A percentile compares a stretch with the other conserved stretches of the same genome.
phyloP scores from a whole-genome alignment of 2,888 invertebrate species.

The Pyrgus malvae region DNA sequence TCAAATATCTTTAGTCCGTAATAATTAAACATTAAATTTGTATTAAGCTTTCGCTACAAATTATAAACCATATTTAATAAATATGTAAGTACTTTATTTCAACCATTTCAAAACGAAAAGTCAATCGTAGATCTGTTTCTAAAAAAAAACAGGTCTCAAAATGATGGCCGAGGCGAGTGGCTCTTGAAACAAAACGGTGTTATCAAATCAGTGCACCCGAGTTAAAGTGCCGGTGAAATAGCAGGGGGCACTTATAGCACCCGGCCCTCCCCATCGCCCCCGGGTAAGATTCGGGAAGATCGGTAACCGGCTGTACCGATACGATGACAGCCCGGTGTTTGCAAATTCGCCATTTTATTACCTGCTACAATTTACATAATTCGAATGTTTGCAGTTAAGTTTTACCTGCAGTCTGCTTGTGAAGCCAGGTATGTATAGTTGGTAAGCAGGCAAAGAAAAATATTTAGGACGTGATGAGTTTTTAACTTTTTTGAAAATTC shows the following conservation, averaged over 20 bases:
- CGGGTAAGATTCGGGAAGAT: conserved; percentile 7
- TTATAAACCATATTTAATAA: background rate
- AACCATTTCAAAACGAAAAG: background rate
- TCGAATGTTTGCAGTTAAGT: too few relatives aligned
- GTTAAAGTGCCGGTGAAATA: conserved; percentile 78
- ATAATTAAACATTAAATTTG: too few relatives aligned
- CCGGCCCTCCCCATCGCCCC: conserved; percentile 7
- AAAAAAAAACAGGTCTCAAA: conserved; percentile 59
- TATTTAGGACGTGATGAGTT: too few relatives aligned
- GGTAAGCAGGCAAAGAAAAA: too few relatives aligned
- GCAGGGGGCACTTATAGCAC: conserved; percentile 74
- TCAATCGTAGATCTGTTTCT: conserved; percentile 34
- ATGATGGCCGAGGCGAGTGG: conserved; percentile 62
- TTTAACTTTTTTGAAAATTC: too few relatives aligned
- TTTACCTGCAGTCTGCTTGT: too few relatives aligned
- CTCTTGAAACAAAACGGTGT: conserved; percentile 78
- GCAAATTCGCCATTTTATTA: background rate
- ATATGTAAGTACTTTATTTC: background rate
- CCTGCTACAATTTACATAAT: too few relatives aligned
- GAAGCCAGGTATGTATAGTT: too few relatives aligned
- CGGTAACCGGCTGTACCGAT: conserved; percentile 9
- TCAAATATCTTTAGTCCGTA: too few relatives aligned
- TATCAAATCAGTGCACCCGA: conserved; percentile 80
- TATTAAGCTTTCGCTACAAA: too few relatives aligned
- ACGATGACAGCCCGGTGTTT: background rate